These are phyloP conservation scores for Dolichopus griseipennis DNA, from an alignment of 2,888 invertebrate species.

Conservation along the genomic window DNA sequence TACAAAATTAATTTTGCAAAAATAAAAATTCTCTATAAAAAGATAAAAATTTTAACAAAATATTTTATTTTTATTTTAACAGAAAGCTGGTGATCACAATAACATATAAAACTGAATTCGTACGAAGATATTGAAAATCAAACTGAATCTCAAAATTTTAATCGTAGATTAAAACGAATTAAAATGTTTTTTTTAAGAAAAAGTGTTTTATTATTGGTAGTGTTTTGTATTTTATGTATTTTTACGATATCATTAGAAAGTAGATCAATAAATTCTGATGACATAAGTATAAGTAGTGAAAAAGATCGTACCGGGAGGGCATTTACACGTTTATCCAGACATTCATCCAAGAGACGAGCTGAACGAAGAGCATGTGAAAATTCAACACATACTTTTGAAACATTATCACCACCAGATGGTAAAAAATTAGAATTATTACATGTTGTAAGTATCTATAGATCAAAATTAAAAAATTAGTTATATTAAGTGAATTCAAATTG, in stretches of 20 bases:
- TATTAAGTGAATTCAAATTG: not conserved
- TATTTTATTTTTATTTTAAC: not conserved
- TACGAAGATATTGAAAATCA: not conserved
- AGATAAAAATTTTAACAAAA: not conserved
- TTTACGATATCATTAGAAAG: not conserved
- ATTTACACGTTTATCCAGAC: not conserved
- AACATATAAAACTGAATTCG: not conserved
- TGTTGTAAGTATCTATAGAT: constrained; percentile 14
- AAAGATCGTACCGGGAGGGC: not conserved
- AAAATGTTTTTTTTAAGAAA: not conserved
- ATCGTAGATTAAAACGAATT: not conserved
- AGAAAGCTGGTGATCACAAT: not conserved
- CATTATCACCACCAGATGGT: not conserved
- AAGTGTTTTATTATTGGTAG: not conserved
- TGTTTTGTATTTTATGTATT: not conserved
- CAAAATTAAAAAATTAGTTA: not conserved
- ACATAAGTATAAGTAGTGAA: not conserved
- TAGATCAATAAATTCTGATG: not conserved
- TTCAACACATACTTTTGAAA: not conserved
- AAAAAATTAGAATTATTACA: constrained; percentile 17
- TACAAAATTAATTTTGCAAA: too few relatives aligned
- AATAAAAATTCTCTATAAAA: not conserved
- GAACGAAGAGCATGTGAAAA: not conserved
- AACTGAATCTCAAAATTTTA: not conserved
- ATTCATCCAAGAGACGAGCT: not conserved